phyloP scores from a whole-genome alignment of 2,888 invertebrate species.

The Melipona beecheii region DNA sequence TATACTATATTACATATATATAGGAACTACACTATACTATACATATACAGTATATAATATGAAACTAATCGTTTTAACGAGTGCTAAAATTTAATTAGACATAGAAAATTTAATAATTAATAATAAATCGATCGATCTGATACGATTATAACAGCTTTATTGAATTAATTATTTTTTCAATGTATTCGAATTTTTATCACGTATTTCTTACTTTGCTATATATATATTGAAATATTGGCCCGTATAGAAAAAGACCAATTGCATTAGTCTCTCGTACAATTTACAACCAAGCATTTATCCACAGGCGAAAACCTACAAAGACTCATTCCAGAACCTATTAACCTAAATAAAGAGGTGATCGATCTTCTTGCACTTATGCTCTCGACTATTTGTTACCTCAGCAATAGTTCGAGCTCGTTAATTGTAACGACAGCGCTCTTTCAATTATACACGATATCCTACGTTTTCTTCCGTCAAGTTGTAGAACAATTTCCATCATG shows the following conservation, averaged over 20 bases:
- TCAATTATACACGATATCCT: neutral
- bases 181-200: too few species aligned
- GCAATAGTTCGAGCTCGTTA: neutral
- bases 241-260: neutral
- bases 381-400: conserved; percentile 9
- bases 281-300: neutral
- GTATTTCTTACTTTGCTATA: too few species aligned
- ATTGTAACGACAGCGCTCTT: neutral
- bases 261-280: neutral
- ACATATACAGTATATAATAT: too few species aligned
- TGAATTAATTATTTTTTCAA: too few species aligned
- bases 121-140: too few species aligned
- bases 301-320: conserved; percentile 24
- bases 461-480: neutral
- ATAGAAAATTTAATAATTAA: too few species aligned
- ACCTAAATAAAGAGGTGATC: conserved; percentile 31
- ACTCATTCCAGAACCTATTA: conserved; percentile 37
- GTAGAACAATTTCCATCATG: neutral
- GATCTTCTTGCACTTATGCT: neutral
- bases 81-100: too few species aligned
- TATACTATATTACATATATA: too few species aligned
- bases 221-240: too few species aligned
- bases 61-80: too few species aligned
- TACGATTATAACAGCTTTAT: too few species aligned
- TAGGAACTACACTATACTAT: too few species aligned